A percentile compares a stretch with the other conserved stretches of the same genome.
These are phyloP conservation scores for Ceryle rudis DNA, from an alignment of 2,797 vertebrate genomes.

Conservation along the genomic window DNA sequence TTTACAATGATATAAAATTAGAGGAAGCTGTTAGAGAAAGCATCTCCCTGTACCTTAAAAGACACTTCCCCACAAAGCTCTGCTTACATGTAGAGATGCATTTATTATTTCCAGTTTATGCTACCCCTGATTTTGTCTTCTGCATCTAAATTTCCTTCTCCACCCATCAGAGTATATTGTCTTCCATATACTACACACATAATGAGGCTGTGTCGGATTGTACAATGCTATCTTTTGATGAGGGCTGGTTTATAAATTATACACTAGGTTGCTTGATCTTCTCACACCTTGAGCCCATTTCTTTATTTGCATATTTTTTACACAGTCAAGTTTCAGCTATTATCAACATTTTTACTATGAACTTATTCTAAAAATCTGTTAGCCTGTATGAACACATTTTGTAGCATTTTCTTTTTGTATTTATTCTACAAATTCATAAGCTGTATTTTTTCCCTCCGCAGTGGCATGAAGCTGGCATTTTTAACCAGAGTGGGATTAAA, in stretches of 20 bases:
- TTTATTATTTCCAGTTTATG: background rate
- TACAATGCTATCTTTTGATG: constrained; percentile 13
- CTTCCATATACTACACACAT: background rate
- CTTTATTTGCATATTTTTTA: constrained; percentile 29
- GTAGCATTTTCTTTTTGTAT: constrained; percentile 35
- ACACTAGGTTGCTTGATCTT: constrained; percentile 6
- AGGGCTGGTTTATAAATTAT: constrained; percentile 6
- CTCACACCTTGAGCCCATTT: constrained; percentile 13
- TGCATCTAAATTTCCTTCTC: background rate
- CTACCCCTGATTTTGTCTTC: background rate
- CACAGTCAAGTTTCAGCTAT: constrained; percentile 11
- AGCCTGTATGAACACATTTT: constrained; percentile 7
- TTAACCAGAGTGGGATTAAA: constrained; percentile 75
- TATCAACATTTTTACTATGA: constrained; percentile 15
- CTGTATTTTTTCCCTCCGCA: constrained; percentile 48
- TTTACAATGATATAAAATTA: background rate
- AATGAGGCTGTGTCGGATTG: constrained; percentile 11
- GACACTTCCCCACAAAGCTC: background rate
- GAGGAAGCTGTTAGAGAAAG: background rate
- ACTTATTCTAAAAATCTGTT: background rate
- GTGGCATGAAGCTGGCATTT: constrained; percentile 65
- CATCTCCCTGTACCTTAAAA: background rate
- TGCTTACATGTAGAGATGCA: background rate
- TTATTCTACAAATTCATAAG: constrained; percentile 48
- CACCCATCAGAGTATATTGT: background rate